These are phyloP conservation scores for Mastacembelus armatus DNA, from an alignment of 2,797 vertebrate genomes.

Conservation along the genomic window DNA sequence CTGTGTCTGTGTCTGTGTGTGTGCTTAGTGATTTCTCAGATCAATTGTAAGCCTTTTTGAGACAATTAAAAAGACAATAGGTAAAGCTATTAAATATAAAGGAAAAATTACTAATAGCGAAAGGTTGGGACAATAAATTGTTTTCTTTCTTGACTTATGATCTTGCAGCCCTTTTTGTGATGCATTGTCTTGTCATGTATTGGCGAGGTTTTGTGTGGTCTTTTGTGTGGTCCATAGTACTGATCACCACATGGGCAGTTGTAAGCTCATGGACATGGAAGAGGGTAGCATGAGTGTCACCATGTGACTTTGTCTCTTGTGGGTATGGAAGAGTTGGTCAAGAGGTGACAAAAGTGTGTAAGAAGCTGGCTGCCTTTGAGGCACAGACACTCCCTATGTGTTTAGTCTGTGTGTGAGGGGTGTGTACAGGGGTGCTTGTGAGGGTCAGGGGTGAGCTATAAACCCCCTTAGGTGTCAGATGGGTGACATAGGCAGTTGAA, in stretches of 20 bases:
- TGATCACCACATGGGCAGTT: conserved; percentile 35
- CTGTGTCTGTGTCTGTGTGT: neutral
- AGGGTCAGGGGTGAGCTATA: conserved; percentile 68
- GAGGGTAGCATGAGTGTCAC: conserved; percentile 28
- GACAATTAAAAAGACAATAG: no score
- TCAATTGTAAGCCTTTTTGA: neutral
- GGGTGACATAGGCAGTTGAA: conserved; percentile 62
- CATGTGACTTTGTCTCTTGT: conserved; percentile 52
- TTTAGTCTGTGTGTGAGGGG: conserved; percentile 17
- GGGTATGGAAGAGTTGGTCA: conserved; percentile 48
- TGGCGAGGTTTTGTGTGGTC: conserved; percentile 58
- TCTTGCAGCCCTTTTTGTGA: neutral
- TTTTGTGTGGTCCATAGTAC: conserved; percentile 35
- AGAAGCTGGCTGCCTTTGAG: conserved; percentile 44
- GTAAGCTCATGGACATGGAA: conserved; percentile 16
- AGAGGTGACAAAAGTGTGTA: conserved; percentile 53
- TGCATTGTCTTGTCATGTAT: neutral
- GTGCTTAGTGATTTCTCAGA: neutral
- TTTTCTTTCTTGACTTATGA: no score
- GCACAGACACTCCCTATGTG: conserved; percentile 53
- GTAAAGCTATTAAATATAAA: neutral
- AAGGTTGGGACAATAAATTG: no score
- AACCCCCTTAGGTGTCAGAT: conserved; percentile 62
- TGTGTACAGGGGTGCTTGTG: conserved; percentile 31
- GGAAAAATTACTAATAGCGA: no score